Evolutionary conservation across 2,888 invertebrate genomes (phyloP).

Genomic region (Pandemis corylana): DNA sequence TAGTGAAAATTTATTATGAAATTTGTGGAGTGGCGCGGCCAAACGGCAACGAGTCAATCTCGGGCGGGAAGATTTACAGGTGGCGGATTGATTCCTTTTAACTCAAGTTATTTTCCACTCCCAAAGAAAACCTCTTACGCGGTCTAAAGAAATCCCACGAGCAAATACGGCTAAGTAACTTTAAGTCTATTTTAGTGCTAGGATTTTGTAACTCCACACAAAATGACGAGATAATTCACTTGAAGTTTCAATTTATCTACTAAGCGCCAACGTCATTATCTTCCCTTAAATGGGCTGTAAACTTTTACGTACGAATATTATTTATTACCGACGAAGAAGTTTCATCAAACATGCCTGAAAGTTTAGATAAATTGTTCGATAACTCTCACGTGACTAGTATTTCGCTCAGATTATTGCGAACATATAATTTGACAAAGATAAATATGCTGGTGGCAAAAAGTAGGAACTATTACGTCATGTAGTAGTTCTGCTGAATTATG

Average conservation of each 20-base stretch:
- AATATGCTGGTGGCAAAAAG: neutral
- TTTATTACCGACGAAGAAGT: neutral
- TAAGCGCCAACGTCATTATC: neutral
- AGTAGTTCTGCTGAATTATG: constrained; percentile 1
- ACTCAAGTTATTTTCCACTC: neutral
- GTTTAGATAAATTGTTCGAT: constrained; percentile 2
- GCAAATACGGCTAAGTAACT: neutral
- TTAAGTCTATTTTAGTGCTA: constrained; percentile 3
- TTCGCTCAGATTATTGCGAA: constrained; percentile 7
- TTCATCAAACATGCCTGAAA: neutral
- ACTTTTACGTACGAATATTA: neutral
- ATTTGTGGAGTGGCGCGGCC: constrained; percentile 18
- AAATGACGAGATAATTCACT: neutral
- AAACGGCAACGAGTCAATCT: constrained; percentile 30
- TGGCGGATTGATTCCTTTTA: constrained; percentile 22
- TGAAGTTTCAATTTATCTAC: neutral
- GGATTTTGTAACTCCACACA: neutral
- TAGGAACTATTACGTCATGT: neutral
- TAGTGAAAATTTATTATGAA: constrained; percentile 16
- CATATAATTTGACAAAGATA: constrained; percentile 11
- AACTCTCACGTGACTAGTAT: constrained; percentile 2
- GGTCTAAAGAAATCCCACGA: neutral
- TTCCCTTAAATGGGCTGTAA: neutral
- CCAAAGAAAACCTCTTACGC: neutral
- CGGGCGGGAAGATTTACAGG: constrained; percentile 11